Percentiles rank a stretch among this genome's conserved stretches.
Evolutionary conservation across 92 coral and sea anemone genomes (phyloP).

Genomic region (Actinostola sp.): DNA sequence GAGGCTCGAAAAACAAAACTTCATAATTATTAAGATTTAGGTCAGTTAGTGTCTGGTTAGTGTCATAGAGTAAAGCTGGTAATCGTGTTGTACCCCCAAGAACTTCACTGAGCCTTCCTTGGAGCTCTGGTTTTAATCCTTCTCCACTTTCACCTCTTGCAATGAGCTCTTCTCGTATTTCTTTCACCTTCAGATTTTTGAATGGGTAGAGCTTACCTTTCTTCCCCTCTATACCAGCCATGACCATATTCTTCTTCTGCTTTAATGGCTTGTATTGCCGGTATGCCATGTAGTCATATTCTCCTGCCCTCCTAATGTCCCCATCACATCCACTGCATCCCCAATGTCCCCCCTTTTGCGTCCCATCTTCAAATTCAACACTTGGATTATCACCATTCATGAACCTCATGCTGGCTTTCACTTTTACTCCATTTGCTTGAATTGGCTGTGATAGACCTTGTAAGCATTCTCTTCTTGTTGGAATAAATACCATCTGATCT

Average conservation of each 20-base stretch:
- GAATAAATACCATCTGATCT: slow-evolving; percentile 26
- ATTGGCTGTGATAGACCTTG: slow-evolving; percentile 9
- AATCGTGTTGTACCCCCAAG: slow-evolving; percentile 18
- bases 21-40: slow-evolving; percentile 30
- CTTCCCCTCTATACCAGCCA: slow-evolving; percentile 11
- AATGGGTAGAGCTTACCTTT: background rate
- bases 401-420: slow-evolving; percentile 12
- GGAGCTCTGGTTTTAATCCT: slow-evolving; percentile 9
- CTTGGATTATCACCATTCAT: slow-evolving; percentile 31
- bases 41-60: background rate
- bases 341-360: slow-evolving; percentile 17
- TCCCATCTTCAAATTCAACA: slow-evolving; percentile 30
- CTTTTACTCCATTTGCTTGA: background rate
- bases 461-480: slow-evolving; percentile 27
- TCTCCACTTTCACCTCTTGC: slow-evolving; percentile 10
- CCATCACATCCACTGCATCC: slow-evolving; percentile 48
- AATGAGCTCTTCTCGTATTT: slow-evolving; percentile 25
- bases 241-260: slow-evolving; percentile 20
- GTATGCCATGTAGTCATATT: slow-evolving; percentile 28
- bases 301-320: slow-evolving; percentile 6
- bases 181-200: slow-evolving; percentile 9
- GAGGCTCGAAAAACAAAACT: slow-evolving; percentile 43
- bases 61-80: slow-evolving; percentile 14
- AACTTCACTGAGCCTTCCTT: slow-evolving; percentile 3
- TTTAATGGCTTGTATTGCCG: slow-evolving; percentile 12